Evolutionary conservation across 2,113 vertebrate species (phyloP), one percentile per base, ranked within the genome.

Genomic region (Halichoeres trimaculatus): DNA sequence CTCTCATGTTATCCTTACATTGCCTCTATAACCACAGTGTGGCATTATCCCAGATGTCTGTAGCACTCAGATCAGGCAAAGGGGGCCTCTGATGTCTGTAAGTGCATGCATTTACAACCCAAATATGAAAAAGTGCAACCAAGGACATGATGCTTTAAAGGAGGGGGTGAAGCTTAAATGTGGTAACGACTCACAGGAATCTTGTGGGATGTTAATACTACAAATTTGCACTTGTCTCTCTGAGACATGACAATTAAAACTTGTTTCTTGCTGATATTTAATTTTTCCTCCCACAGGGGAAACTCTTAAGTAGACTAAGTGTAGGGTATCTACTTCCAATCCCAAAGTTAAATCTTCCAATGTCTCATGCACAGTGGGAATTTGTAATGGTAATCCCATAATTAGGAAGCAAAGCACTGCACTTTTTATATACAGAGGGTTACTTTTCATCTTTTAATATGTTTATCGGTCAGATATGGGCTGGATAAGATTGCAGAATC

Each of bases 391-490:
- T 16, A 43, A 43, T 30, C 10, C 47, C 60, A 7, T 59, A 45
- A 58, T 59, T 30, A 55, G 47, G 3, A 11, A 47, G 9, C 11
- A 64, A 58, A 63, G 24, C 2, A 34, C 16, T 26, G 16, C 19
- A 22, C 47, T 47, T 86, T 80, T 50, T 71, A 74, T n/a, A n/a
- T n/a, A 47, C 35, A 48, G 30, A 23, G 38, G 47, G 70, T 74
- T 66, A 55, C 38, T 66, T 74, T 69, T 24, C 51, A 17, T 43
- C 17, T 79, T 84, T 85, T 4, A 81, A 86, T 41, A 10, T 41
- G 48, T 74, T 59, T 88, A 47, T 88, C 81, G 76, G 64, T 80
- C 82, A 80, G 72, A 82, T 73, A 41, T 20, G 68, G 60, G 53
- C 24, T 52, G 45, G 59, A 67, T 23, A 60, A 81, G 55, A n/a